Conservation (phyloP, 2,888 invertebrate genomes). For the Phlogophora meticulosa region DNA sequence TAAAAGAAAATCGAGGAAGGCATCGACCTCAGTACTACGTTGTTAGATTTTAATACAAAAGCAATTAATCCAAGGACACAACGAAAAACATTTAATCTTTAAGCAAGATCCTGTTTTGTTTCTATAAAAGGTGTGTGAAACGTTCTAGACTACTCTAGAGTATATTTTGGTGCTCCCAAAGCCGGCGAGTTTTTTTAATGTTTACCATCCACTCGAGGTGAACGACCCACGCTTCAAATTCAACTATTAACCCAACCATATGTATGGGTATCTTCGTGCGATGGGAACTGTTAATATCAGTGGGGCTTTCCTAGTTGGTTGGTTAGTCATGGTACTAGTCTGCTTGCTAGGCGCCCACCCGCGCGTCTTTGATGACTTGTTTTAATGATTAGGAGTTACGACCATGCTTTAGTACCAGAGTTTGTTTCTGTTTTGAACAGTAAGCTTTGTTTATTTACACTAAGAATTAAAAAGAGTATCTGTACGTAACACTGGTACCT, state of each 20-base stretch:
- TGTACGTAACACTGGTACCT: constrained; percentile 9
- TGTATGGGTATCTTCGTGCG: constrained; percentile 67
- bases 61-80: constrained; percentile 39
- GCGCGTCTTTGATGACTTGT: constrained; percentile 72
- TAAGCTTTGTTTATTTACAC: constrained; percentile 62
- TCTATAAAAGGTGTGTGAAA: constrained; percentile 40
- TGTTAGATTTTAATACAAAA: constrained; percentile 37
- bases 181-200: constrained; percentile 53
- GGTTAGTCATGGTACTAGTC: constrained; percentile 63
- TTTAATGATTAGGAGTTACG: constrained; percentile 76
- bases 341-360: constrained; percentile 74
- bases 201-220: constrained; percentile 74
- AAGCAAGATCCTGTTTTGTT: constrained; percentile 49
- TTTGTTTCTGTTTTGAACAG: constrained; percentile 63
- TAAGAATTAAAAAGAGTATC: constrained; percentile 43
- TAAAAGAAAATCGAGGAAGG: constrained; percentile 37
- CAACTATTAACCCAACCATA: constrained; percentile 72
- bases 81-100: constrained; percentile 32
- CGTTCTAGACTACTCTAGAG: constrained; percentile 61
- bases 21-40: constrained; percentile 48
- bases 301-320: constrained; percentile 68
- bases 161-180: constrained; percentile 51
- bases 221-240: constrained; percentile 77
- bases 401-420: constrained; percentile 66
- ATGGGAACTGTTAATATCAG: constrained; percentile 61